phyloP scores from a whole-genome alignment of 2,797 vertebrate genomes.

The Bradypus variegatus region DNA sequence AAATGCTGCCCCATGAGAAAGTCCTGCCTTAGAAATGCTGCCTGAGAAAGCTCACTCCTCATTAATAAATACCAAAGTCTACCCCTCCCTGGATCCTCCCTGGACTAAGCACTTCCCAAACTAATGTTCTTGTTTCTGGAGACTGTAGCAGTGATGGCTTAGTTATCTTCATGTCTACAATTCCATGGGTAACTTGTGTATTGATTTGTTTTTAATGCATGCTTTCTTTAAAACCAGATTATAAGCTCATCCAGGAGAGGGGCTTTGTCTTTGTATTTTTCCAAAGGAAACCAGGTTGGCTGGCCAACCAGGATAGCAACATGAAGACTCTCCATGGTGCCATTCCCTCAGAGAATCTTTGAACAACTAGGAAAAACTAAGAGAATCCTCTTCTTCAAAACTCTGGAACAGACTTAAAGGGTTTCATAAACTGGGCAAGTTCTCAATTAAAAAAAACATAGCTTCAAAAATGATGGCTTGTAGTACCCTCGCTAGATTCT shows the following conservation, averaged over 20 bases:
- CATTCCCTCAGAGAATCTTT: too few species aligned
- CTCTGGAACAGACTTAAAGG: too few species aligned
- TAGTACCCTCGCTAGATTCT: too few species aligned
- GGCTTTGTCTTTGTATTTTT: not conserved
- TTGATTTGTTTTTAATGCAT: not conserved
- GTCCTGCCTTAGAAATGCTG: not conserved
- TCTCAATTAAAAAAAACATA: too few species aligned
- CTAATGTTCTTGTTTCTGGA: not conserved
- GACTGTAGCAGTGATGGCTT: not conserved
- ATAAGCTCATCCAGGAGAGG: not conserved
- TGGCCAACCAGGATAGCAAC: not conserved
- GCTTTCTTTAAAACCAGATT: not conserved
- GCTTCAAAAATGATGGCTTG: too few species aligned
- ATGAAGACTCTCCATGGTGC: too few species aligned
- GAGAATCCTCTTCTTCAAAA: too few species aligned
- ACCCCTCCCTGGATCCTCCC: not conserved
- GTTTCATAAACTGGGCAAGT: too few species aligned
- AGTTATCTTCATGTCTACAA: accelerated
- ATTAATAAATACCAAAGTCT: not conserved
- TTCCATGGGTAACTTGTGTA: too few species aligned
- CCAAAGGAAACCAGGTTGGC: not conserved
- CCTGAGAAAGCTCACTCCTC: not conserved
- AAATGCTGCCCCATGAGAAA: not conserved
- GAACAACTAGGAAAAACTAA: too few species aligned
- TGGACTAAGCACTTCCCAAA: not conserved